Base-by-base conservation (phyloP, 2,797 vertebrate species). In the Malurus leucopterus region DNA sequence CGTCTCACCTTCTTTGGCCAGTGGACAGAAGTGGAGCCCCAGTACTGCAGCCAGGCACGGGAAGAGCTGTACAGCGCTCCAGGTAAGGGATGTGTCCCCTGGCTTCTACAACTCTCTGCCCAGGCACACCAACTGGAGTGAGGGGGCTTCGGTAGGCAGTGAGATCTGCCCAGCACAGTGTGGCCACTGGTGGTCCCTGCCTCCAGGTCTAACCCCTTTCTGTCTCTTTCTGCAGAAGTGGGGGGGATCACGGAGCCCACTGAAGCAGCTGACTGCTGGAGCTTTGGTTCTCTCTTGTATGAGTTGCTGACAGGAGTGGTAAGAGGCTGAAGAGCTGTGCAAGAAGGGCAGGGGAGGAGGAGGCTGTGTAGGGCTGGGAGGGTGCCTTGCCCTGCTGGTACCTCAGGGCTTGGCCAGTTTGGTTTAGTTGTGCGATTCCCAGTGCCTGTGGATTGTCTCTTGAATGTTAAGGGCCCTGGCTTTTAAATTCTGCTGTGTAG, bases 221-320 rank as follows among this genome's bases (percentile, higher is more conserved):
- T 93, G 36, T 22, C 88, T 94, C 49, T 88, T 77, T 88, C 93
- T 71, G 32, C 97, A 99, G 99, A 99, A 95, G 98, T 99, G 2
- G 98, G 99, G 10, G 99, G 99, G 0, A 98, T 99, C 36, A 70
- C 92, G 27, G 98, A 98, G 91, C 96, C 97, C 44, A 99, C 98
- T 0, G 98, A 99, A 92, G 98, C 99, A 29, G 99, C 99, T 94
- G 99, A 99, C 90, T 99, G 98, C 98, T 99, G 99, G 99, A 99
- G 99, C 96, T 98, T 99, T 30, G 99, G 99, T 10, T 97, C 98
- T 26, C 96, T 99, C 69, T 92, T 99, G 63, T 99, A 99, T 49
- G 99, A 99, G 84, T 95, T 99, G 93, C 98, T 99, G 79, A 98
- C 98, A 32, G 99, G 99, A 96, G 98, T 95, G 97, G 99, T 99